A percentile compares a stretch with the other conserved stretches of the same genome.
phyloP scores from a whole-genome alignment of 2,888 invertebrate species.

The Congeria kusceri region DNA sequence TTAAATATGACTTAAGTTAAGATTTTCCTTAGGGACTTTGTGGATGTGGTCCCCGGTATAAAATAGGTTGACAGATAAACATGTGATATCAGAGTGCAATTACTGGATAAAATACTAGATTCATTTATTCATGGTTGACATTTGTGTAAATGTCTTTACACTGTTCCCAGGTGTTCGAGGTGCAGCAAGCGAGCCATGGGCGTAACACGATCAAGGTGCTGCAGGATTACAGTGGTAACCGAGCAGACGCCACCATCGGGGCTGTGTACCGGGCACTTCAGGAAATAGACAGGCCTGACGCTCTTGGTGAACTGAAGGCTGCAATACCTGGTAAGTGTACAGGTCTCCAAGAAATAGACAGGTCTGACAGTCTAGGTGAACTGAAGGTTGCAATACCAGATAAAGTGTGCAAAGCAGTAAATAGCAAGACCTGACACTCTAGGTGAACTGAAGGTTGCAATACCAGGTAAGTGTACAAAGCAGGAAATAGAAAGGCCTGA shows the following conservation, averaged over 20 bases:
- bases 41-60: too few relatives aligned
- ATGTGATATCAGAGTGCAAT: too few relatives aligned
- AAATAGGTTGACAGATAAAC: too few relatives aligned
- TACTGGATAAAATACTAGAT: too few relatives aligned
- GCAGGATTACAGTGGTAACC: slow-evolving; percentile 62
- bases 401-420: slow-evolving; percentile 64
- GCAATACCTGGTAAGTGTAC: slow-evolving; percentile 66
- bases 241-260: slow-evolving; percentile 67
- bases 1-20: too few relatives aligned
- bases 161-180: slow-evolving; percentile 65
- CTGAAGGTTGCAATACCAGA: slow-evolving; percentile 69
- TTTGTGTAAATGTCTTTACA: too few relatives aligned
- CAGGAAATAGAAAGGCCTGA: too few relatives aligned
- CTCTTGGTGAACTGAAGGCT: slow-evolving; percentile 65
- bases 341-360: slow-evolving; percentile 55
- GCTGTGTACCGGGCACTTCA: slow-evolving; percentile 65
- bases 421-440: slow-evolving; percentile 67
- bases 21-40: too few relatives aligned
- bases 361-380: slow-evolving; percentile 69
- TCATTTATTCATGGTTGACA: too few relatives aligned
- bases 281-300: slow-evolving; percentile 72
- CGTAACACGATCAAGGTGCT: slow-evolving; percentile 73
- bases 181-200: slow-evolving; percentile 63
- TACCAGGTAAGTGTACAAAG: slow-evolving; percentile 61
- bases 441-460: slow-evolving; percentile 62